These are phyloP conservation scores for Synergus laeviventris DNA, from an alignment of 2,888 invertebrate species.

Conservation along the genomic window DNA sequence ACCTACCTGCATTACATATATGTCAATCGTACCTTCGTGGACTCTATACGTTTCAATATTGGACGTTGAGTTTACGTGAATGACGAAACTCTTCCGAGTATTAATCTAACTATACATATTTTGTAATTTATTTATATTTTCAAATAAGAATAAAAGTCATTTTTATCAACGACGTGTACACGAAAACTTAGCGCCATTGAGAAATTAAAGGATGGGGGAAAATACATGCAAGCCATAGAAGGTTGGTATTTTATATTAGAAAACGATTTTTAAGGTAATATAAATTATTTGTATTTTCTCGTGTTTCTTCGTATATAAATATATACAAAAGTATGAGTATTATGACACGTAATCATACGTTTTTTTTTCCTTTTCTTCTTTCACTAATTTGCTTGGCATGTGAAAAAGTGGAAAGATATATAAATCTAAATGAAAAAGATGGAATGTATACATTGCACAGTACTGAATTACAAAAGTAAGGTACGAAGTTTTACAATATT, in stretches of 20 bases:
- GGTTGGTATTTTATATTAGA: slow-evolving; percentile 44
- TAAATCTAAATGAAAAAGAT: slow-evolving; percentile 57
- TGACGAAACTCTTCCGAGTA: slow-evolving; percentile 66
- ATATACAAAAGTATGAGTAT: slow-evolving; percentile 74
- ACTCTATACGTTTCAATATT: slow-evolving; percentile 46
- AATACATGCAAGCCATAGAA: slow-evolving; percentile 21
- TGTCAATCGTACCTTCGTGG: slow-evolving; percentile 50
- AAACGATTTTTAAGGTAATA: slow-evolving; percentile 63
- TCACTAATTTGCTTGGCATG: slow-evolving; percentile 64
- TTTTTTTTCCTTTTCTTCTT: slow-evolving; percentile 62
- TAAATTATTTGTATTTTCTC: slow-evolving; percentile 74
- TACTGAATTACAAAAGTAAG: slow-evolving; percentile 66
- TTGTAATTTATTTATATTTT: slow-evolving; percentile 76
- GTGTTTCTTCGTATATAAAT: slow-evolving; percentile 72
- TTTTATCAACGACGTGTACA: slow-evolving; percentile 63
- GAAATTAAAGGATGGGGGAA: not conserved
- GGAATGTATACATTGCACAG: slow-evolving; percentile 75
- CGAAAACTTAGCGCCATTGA: slow-evolving; percentile 18
- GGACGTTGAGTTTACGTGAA: slow-evolving; percentile 59
- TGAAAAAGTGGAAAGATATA: slow-evolving; percentile 60
- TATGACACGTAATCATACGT: slow-evolving; percentile 65
- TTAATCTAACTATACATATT: slow-evolving; percentile 68
- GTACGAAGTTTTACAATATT: slow-evolving; percentile 63
- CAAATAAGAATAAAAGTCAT: slow-evolving; percentile 69
- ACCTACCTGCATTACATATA: slow-evolving; percentile 34